Percentiles rank a stretch among this genome's conserved stretches.
phyloP scores from a whole-genome alignment of 2,888 invertebrate genomes.

The Tenthredo livida region DNA sequence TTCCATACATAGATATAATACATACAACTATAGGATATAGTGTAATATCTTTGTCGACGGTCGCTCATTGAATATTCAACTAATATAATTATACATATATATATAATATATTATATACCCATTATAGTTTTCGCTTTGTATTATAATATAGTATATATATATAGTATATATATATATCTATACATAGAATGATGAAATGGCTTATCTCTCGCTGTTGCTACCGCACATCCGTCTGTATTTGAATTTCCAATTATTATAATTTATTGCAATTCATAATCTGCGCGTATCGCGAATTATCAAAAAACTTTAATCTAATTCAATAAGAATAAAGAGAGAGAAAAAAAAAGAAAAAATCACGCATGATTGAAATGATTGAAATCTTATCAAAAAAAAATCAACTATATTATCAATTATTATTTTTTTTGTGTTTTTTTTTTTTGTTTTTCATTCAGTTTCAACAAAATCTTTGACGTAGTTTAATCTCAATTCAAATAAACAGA shows the following conservation, averaged over 20 bases:
- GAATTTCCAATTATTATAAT: background rate
- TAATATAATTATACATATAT: background rate
- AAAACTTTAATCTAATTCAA: too few species aligned
- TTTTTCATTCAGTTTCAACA: background rate
- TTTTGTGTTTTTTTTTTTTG: too few species aligned
- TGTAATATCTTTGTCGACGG: background rate
- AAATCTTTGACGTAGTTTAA: background rate
- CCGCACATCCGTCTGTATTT: background rate
- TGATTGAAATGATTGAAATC: too few species aligned
- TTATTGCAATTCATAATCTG: background rate
- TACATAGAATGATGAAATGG: background rate
- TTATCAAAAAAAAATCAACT: too few species aligned
- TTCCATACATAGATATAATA: background rate
- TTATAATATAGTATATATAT: background rate
- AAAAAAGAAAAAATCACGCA: too few species aligned
- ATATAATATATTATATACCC: background rate
- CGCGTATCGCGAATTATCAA: too few species aligned
- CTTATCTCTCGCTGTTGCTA: background rate
- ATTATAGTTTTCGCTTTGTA: background rate
- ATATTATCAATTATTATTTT: background rate
- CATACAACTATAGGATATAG: background rate
- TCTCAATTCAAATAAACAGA: background rate
- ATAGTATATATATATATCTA: background rate
- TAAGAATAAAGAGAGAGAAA: too few species aligned
- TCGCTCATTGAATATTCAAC: constrained; percentile 11